Evolutionary conservation across 2,888 invertebrate species (phyloP).

Genomic region (Drosophila mercatorum): DNA sequence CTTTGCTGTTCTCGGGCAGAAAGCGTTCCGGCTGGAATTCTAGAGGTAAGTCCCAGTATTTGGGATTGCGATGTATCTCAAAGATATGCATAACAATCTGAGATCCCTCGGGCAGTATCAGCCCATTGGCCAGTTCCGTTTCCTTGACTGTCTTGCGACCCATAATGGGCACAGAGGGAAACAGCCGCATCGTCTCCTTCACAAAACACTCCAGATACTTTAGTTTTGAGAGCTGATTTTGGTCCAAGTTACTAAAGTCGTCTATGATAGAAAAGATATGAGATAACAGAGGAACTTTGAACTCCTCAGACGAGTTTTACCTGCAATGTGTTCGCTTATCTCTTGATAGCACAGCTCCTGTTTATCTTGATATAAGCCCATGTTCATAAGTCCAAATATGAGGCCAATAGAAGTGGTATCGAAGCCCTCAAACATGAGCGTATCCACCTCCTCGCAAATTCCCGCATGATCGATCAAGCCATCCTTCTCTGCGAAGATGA

Average conservation of each 20-base stretch:
- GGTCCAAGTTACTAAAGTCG: slow-evolving; percentile 59
- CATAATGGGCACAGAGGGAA: slow-evolving; percentile 88
- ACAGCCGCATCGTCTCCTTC: slow-evolving; percentile 84
- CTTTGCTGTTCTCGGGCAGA: slow-evolving; percentile 85
- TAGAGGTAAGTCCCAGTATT: slow-evolving; percentile 71
- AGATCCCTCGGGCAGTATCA: slow-evolving; percentile 68
- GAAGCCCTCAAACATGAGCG: slow-evolving; percentile 86
- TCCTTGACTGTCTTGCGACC: slow-evolving; percentile 85
- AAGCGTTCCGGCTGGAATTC: slow-evolving; percentile 79
- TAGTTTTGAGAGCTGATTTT: slow-evolving; percentile 48
- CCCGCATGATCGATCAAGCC: slow-evolving; percentile 83
- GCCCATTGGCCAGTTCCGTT: slow-evolving; percentile 64
- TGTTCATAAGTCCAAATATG: slow-evolving; percentile 75
- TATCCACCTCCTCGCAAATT: slow-evolving; percentile 89
- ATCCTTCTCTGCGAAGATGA: slow-evolving; percentile 73
- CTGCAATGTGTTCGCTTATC: slow-evolving; percentile 65
- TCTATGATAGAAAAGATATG: slow-evolving; percentile 26
- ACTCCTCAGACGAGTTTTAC: slow-evolving; percentile 30
- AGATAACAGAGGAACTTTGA: not conserved
- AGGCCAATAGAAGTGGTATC: slow-evolving; percentile 78
- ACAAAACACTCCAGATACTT: slow-evolving; percentile 67
- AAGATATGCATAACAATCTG: slow-evolving; percentile 72
- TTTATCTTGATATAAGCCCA: slow-evolving; percentile 66
- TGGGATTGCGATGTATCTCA: slow-evolving; percentile 74
- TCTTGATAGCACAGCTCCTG: slow-evolving; percentile 76